Evolutionary conservation across 2,888 invertebrate species (phyloP).

Genomic region (Limnephilus marmoratus): DNA sequence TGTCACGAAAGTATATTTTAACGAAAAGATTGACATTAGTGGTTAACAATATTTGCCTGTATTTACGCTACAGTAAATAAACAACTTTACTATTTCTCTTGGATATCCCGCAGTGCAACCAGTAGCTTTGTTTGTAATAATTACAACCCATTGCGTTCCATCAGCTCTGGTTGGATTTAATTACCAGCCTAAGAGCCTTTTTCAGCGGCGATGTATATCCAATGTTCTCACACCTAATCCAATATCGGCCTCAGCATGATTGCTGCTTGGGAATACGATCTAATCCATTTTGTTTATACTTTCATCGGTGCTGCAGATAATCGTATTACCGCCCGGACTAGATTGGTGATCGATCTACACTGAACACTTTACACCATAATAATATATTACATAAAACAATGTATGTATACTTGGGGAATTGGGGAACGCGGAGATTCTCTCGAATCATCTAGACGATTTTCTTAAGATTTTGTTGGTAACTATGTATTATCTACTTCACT

Average conservation of each 20-base stretch:
- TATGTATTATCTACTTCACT: too few relatives aligned
- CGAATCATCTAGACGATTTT: neutral
- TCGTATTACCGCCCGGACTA: neutral
- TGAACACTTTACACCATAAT: neutral
- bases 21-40: too few relatives aligned
- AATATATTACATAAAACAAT: too few relatives aligned
- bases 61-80: neutral
- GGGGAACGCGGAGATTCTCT: neutral
- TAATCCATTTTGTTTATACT: slow-evolving; percentile 31
- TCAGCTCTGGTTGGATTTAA: slow-evolving; percentile 7
- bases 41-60: too few relatives aligned
- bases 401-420: neutral
- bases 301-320: slow-evolving; percentile 1
- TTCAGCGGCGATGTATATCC: slow-evolving; percentile 10
- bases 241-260: slow-evolving; percentile 27
- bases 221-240: slow-evolving; percentile 35
- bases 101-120: neutral
- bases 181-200: slow-evolving; percentile 11
- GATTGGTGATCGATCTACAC: neutral
- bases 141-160: neutral
- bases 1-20: too few relatives aligned
- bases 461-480: too few relatives aligned
- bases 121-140: neutral
- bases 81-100: neutral
- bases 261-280: slow-evolving; percentile 26